Evolutionary conservation across 2,888 invertebrate species (phyloP).

Genomic region (Yponomeuta malinellus): DNA sequence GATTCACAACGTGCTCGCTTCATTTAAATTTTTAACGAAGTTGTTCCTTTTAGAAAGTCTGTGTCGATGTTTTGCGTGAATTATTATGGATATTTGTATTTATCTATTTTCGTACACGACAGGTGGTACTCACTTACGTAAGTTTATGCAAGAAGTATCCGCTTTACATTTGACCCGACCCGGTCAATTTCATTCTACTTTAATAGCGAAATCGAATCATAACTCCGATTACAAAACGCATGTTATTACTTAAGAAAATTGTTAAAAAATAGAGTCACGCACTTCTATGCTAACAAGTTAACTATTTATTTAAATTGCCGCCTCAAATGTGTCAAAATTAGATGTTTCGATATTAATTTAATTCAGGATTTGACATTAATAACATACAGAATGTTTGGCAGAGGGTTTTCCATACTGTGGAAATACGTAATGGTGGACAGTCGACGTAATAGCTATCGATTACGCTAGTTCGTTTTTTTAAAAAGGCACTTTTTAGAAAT

Average conservation of each 20-base stretch:
- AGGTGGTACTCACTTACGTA: not conserved
- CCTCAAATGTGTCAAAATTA: too few relatives aligned
- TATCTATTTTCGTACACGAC: not conserved
- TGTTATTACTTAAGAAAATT: not conserved
- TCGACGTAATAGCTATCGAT: too few relatives aligned
- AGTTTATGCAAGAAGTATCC: conserved; percentile 1
- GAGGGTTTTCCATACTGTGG: too few relatives aligned
- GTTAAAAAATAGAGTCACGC: too few relatives aligned
- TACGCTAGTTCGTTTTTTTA: too few relatives aligned
- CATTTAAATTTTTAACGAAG: not conserved
- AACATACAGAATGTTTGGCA: too few relatives aligned
- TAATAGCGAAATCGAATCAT: not conserved
- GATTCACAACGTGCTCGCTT: not conserved
- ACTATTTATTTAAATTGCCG: too few relatives aligned
- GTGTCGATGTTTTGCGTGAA: not conserved
- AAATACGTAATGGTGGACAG: too few relatives aligned
- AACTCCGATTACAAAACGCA: not conserved
- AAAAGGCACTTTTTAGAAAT: too few relatives aligned
- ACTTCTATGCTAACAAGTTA: too few relatives aligned
- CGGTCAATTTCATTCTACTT: not conserved
- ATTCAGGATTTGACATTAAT: too few relatives aligned
- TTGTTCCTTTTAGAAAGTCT: not conserved
- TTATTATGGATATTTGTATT: not conserved
- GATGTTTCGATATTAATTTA: too few relatives aligned
- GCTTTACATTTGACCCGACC: not conserved